phyloP scores from a whole-genome alignment of 2,797 vertebrate genomes.

The Esox lucius region DNA sequence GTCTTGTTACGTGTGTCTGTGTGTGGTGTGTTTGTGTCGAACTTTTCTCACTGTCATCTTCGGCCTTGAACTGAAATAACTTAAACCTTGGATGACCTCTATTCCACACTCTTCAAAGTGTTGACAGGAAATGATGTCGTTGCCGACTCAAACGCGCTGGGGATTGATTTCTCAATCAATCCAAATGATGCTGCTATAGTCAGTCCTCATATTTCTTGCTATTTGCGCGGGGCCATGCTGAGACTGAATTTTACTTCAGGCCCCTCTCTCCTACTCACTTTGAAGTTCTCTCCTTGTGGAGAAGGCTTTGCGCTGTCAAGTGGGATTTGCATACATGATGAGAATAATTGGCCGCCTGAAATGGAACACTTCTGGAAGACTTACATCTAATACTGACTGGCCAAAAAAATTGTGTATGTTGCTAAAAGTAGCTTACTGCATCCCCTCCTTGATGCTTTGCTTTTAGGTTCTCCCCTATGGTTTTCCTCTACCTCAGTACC shows the following conservation, averaged over 20 bases:
- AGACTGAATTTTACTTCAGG: constrained; percentile 57
- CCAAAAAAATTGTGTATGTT: constrained; percentile 19
- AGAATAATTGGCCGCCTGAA: constrained; percentile 76
- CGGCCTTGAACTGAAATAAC: constrained; percentile 27
- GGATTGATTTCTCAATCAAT: constrained; percentile 36
- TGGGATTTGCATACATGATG: constrained; percentile 80
- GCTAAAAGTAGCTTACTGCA: constrained; percentile 54
- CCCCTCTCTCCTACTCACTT: constrained; percentile 54
- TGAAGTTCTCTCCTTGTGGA: constrained; percentile 71
- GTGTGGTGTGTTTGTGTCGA: no score
- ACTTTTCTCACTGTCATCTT: neutral
- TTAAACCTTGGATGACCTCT: constrained; percentile 40
- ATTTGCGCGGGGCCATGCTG: constrained; percentile 37
- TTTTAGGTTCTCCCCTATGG: constrained; percentile 74
- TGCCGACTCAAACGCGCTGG: constrained; percentile 37
- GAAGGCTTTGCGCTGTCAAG: constrained; percentile 71
- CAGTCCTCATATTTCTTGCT: neutral
- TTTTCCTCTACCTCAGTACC: constrained; percentile 76
- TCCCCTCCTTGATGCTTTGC: constrained; percentile 30
- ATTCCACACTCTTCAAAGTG: constrained; percentile 26
- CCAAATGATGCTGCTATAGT: constrained; percentile 17
- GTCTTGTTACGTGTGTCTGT: neutral
- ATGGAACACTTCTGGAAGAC: constrained; percentile 49
- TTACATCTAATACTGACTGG: constrained; percentile 47
- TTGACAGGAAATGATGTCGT: constrained; percentile 48